These are phyloP conservation scores for Leucoraja ocellata DNA, from an alignment of 2,797 vertebrate species.

Conservation along the genomic window DNA sequence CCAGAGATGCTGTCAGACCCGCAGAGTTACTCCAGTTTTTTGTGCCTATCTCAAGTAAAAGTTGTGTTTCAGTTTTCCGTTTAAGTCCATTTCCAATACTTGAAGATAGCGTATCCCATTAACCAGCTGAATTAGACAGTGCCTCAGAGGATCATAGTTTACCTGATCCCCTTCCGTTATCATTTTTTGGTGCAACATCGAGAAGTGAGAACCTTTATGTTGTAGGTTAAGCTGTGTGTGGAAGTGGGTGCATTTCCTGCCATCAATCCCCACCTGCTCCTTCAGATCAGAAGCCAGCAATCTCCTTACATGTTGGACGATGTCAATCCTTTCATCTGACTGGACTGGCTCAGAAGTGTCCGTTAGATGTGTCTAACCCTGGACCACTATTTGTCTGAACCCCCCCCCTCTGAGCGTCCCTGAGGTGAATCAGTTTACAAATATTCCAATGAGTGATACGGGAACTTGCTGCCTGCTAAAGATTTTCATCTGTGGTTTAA, in stretches of 20 bases:
- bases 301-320: conserved; percentile 53
- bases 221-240: background rate
- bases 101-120: background rate
- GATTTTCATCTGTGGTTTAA: conserved; percentile 49
- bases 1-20: no score
- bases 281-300: conserved; percentile 66
- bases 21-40: no score
- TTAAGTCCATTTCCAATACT: background rate
- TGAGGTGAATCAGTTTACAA: conserved; percentile 50
- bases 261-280: conserved; percentile 71
- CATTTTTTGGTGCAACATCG: background rate
- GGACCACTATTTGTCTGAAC: conserved; percentile 43
- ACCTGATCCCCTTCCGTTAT: no score
- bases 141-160: background rate
- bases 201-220: no score
- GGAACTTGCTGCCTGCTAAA: conserved; percentile 43
- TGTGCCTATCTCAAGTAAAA: background rate
- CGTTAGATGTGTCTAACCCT: conserved; percentile 53
- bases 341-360: conserved; percentile 51
- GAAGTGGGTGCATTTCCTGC: conserved; percentile 53
- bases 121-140: background rate
- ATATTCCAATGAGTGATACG: conserved; percentile 53
- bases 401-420: conserved; percentile 50
- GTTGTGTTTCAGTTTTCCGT: background rate
- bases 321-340: conserved; percentile 63